Evolutionary conservation across 2,797 vertebrate genomes (phyloP).

Genomic region (Microctenopoma lineatum): DNA sequence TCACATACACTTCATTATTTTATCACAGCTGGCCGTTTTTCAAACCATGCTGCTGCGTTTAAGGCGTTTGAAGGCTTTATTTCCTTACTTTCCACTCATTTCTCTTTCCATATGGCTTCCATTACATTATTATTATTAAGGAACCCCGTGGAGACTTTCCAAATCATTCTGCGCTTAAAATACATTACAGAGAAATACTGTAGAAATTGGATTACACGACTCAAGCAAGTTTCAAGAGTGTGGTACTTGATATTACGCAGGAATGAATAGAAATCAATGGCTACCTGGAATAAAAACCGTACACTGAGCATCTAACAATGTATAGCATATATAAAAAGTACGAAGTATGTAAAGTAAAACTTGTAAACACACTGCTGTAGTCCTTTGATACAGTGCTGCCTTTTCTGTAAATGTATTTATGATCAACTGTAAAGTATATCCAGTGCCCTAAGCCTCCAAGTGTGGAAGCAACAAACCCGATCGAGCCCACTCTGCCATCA

Average conservation of each 20-base stretch:
- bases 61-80: not conserved
- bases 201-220: not conserved
- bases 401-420: slow-evolving; percentile 11
- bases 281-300: not conserved
- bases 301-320: not conserved
- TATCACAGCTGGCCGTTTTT: not conserved
- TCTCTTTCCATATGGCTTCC: not conserved
- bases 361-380: slow-evolving; percentile 6
- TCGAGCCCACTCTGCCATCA: slow-evolving; percentile 31
- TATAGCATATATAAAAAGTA: not conserved
- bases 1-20: not conserved
- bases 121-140: not conserved
- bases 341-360: not conserved
- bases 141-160: not conserved
- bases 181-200: not conserved
- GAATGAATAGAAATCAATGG: not conserved
- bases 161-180: slow-evolving; percentile 8
- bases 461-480: slow-evolving; percentile 48
- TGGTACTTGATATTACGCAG: not conserved
- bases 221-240: not conserved
- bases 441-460: not conserved
- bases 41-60: slow-evolving; percentile 1
- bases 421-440: not conserved
- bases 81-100: not conserved
- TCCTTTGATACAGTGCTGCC: slow-evolving; percentile 4